Conservation (phyloP, 2,113 vertebrate genomes). For the Aldabrachelys gigantea region DNA sequence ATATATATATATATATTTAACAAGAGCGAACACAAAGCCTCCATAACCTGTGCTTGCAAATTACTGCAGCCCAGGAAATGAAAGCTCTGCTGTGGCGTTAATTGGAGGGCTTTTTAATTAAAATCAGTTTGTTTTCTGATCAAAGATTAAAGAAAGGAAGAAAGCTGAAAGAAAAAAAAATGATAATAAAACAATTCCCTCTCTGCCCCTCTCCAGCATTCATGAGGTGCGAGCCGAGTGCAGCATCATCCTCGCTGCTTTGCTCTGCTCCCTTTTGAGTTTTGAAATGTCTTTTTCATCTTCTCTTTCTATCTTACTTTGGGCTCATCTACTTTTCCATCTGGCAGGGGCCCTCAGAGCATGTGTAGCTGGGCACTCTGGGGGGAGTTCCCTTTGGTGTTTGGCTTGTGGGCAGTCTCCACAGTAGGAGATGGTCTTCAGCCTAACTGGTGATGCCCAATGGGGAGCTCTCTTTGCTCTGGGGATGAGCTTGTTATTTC, state of each 20-base stretch:
- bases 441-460: background rate
- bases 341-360: rapidly evolving
- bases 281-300: background rate
- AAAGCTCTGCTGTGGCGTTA: conserved; percentile 70
- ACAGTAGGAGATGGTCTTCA: too few relatives aligned
- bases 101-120: conserved; percentile 76
- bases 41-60: conserved; percentile 57
- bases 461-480: background rate
- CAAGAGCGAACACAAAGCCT: conserved; percentile 49
- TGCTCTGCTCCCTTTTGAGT: background rate
- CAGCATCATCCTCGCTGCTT: background rate
- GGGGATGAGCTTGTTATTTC: background rate
- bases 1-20: conserved; percentile 46
- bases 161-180: conserved; percentile 46
- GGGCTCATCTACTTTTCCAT: background rate
- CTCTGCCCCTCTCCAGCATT: conserved; percentile 55
- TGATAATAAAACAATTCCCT: conserved; percentile 47
- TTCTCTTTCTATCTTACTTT: conserved; percentile 16
- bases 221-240: conserved; percentile 46
- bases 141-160: conserved; percentile 69
- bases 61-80: conserved; percentile 69
- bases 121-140: conserved; percentile 71
- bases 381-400: rapidly evolving
- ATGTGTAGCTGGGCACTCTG: rapidly evolving
- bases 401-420: background rate